A percentile compares a stretch with the other conserved stretches of the same genome.
Evolutionary conservation across 2,113 vertebrate genomes (phyloP).

Genomic region (Noturus placidus): DNA sequence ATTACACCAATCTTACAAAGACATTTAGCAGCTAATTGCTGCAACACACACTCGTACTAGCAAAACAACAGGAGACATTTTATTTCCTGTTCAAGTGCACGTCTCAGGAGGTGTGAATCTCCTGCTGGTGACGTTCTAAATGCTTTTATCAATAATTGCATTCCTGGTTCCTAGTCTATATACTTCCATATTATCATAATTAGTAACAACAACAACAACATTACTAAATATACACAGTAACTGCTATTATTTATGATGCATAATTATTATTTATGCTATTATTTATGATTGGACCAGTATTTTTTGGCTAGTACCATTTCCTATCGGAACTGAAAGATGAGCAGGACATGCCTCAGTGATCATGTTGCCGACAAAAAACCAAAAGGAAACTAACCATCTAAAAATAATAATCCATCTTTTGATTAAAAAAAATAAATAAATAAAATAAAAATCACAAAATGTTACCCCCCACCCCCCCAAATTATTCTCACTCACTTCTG

Average conservation of each 20-base stretch:
- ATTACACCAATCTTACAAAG: background rate
- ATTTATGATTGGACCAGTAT: no score
- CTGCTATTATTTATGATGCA: no score
- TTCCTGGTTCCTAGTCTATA: background rate
- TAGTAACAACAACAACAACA: background rate
- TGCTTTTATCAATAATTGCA: no score
- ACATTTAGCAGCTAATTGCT: background rate
- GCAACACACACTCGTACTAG: background rate
- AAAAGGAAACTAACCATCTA: background rate
- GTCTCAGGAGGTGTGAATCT: background rate
- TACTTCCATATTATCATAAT: no score
- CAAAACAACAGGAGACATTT: background rate
- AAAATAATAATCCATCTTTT: background rate
- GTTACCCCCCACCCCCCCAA: no score
- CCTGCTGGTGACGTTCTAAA: background rate
- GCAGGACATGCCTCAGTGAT: background rate
- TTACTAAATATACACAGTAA: background rate
- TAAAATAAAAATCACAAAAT: background rate
- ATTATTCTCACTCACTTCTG: slow-evolving; percentile 82
- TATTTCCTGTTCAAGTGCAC: background rate
- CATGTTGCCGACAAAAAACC: background rate
- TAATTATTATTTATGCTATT: no score
- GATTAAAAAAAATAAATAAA: background rate
- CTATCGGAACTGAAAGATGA: background rate
- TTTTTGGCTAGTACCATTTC: background rate